A percentile compares a stretch with the other conserved stretches of the same genome.
Evolutionary conservation across 23 tunicate species (phyloP).

Genomic region (Ciona savignyi): DNA sequence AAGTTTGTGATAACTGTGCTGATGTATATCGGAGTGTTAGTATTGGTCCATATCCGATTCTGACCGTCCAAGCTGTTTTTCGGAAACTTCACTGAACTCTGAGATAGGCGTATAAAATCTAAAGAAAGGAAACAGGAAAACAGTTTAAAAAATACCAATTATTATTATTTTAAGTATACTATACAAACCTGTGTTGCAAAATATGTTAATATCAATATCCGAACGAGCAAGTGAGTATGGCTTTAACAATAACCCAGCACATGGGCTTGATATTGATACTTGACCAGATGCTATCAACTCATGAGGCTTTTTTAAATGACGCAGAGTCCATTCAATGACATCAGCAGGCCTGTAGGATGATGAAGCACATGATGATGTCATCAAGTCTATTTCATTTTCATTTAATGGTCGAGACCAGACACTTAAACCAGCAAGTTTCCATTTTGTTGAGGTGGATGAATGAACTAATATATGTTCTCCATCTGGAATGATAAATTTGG

Average conservation of each 20-base stretch:
- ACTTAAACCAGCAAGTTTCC: constrained; percentile 2
- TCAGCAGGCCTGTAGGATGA: constrained; percentile 11
- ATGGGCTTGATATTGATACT: background rate
- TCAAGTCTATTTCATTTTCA: background rate
- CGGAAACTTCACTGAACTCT: background rate
- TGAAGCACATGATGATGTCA: constrained; percentile 5
- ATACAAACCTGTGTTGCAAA: background rate
- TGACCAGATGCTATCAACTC: background rate
- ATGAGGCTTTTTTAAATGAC: background rate
- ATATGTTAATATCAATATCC: background rate
- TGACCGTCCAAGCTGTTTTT: background rate
- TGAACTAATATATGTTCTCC: constrained; percentile 1
- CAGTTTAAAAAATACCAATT: background rate
- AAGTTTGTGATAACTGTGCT: constrained; percentile 25
- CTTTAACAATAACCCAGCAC: background rate
- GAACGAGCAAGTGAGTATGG: background rate
- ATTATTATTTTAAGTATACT: background rate
- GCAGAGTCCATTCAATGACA: constrained; percentile 15
- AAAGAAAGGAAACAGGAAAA: background rate
- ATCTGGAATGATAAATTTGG: constrained; percentile 3
- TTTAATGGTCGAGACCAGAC: constrained; percentile 12
- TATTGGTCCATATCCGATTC: constrained; percentile 26
- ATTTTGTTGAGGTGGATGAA: background rate
- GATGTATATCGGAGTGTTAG: constrained; percentile 24
- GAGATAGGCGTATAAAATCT: background rate